Conservation (phyloP, 2,797 vertebrate genomes). For the Eulemur rubriventer region DNA sequence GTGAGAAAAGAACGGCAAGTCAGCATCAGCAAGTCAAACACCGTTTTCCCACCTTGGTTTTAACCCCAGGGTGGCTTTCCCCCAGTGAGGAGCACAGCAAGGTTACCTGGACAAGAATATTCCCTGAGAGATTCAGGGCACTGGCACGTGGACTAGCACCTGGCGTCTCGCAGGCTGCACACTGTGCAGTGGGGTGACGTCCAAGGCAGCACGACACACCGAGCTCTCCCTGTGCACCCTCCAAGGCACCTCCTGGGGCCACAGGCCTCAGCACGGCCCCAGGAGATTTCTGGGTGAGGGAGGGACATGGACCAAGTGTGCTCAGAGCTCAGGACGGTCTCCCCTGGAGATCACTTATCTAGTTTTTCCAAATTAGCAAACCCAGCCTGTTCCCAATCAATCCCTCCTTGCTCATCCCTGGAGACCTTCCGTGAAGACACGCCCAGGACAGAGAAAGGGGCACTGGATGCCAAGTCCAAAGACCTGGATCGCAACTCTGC, state of each 20-base stretch:
- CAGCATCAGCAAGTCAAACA: not conserved
- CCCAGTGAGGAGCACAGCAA: not conserved
- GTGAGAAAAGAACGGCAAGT: constrained; percentile 57
- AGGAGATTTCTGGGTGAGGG: not conserved
- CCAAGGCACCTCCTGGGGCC: not conserved
- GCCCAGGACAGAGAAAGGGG: not conserved
- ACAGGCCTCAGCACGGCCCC: not conserved
- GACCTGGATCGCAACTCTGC: not conserved
- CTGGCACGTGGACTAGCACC: not conserved
- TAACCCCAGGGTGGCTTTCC: not conserved
- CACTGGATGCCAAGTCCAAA: not conserved
- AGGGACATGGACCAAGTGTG: not conserved
- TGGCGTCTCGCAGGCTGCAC: not conserved
- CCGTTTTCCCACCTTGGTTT: not conserved
- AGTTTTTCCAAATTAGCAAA: not conserved
- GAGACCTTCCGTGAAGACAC: not conserved
- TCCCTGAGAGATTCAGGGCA: not conserved
- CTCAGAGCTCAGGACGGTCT: not conserved
- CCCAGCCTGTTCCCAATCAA: not conserved
- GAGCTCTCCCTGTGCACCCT: not conserved
- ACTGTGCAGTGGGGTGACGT: not conserved
- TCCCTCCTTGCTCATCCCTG: not conserved
- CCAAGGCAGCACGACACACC: not conserved
- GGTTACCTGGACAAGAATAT: not conserved
- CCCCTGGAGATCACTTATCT: not conserved